Conservation (phyloP, 2,797 vertebrate species). For the Diglossa cyanea region DNA sequence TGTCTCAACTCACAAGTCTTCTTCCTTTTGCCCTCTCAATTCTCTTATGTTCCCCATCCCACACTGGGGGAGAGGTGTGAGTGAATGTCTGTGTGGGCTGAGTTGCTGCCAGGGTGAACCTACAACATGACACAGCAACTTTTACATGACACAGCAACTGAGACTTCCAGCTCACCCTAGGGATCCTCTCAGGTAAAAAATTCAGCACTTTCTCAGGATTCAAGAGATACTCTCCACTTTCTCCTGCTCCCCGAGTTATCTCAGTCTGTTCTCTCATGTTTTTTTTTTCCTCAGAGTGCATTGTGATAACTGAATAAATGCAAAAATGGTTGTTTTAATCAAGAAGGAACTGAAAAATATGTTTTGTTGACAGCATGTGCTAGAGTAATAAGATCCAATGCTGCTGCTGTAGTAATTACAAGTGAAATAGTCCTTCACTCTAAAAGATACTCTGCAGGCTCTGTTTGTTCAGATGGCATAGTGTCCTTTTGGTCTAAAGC, state of each 20-base stretch:
- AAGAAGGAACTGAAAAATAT: constrained; percentile 23
- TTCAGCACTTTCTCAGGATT: not conserved
- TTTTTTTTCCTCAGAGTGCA: not conserved
- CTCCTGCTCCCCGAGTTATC: not conserved
- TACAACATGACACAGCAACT: not conserved
- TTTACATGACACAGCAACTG: not conserved
- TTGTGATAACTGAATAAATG: not conserved
- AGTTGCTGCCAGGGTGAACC: not conserved
- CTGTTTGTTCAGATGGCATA: constrained; percentile 76
- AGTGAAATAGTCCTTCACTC: constrained; percentile 44
- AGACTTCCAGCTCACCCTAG: not conserved
- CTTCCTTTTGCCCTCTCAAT: not conserved
- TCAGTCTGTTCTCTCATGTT: not conserved
- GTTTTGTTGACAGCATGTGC: not conserved
- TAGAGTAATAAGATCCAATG: not conserved
- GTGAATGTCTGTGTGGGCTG: not conserved
- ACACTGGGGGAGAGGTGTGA: not conserved
- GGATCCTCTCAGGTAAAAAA: not conserved
- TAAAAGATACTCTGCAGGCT: constrained; percentile 25
- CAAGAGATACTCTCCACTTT: not conserved
- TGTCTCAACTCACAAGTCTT: not conserved
- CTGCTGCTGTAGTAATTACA: constrained; percentile 27
- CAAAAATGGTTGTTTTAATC: not conserved
- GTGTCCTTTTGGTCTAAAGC: constrained; percentile 64
- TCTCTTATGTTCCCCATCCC: not conserved